These are phyloP conservation scores for Montipora sp. DNA, from an alignment of 64 coral and sea anemone species.

Conservation along the genomic window DNA sequence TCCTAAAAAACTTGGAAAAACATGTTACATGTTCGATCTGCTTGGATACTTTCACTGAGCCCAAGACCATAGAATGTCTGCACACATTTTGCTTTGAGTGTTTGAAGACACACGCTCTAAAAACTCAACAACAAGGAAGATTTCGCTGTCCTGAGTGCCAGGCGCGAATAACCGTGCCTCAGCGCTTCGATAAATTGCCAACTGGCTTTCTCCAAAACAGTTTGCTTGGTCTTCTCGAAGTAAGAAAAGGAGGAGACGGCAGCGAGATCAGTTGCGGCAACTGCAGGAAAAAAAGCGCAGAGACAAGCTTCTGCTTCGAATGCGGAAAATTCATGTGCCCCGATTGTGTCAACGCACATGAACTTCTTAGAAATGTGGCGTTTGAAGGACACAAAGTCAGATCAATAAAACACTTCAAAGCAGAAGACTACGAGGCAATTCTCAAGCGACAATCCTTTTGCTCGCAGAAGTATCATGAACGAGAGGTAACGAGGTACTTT, in stretches of 20 bases:
- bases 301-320: constrained; percentile 8
- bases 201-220: background rate
- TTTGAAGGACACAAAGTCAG: constrained; percentile 24
- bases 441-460: background rate
- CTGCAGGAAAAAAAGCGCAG: constrained; percentile 5
- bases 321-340: background rate
- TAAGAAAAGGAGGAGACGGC: background rate
- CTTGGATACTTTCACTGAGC: background rate
- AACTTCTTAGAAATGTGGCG: background rate
- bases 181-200: background rate
- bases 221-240: background rate
- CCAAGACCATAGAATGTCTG: background rate
- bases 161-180: background rate
- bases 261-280: background rate
- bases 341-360: background rate
- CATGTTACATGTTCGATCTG: constrained; percentile 15
- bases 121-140: background rate
- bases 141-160: background rate
- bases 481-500: background rate
- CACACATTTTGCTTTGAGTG: background rate
- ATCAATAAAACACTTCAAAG: constrained; percentile 1
- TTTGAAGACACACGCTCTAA: background rate
- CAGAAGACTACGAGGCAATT: background rate
- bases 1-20: constrained; percentile 10
- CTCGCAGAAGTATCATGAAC: constrained; percentile 11